phyloP scores from a whole-genome alignment of 2,113 vertebrate species.

The Tragelaphus scriptus region DNA sequence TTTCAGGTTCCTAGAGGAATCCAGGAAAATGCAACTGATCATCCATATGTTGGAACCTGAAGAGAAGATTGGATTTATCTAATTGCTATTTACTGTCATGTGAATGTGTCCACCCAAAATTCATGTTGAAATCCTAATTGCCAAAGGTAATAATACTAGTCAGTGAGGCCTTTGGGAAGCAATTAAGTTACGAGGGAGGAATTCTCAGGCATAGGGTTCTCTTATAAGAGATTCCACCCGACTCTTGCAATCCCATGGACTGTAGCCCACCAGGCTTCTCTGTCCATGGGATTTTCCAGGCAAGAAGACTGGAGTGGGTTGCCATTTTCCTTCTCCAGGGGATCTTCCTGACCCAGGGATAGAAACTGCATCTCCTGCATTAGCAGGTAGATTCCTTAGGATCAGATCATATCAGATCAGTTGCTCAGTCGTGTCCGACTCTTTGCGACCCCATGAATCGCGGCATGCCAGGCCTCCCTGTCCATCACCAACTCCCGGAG shows the following conservation, averaged over 20 bases:
- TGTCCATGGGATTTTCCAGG: background rate
- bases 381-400: background rate
- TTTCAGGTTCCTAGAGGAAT: background rate
- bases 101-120: background rate
- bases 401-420: too few species aligned
- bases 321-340: background rate
- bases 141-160: background rate
- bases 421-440: too few species aligned
- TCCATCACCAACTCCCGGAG: too few species aligned
- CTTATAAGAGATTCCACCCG: background rate
- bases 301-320: background rate
- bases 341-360: background rate
- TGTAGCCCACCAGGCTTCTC: background rate
- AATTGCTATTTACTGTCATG: background rate
- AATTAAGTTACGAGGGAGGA: background rate
- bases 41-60: background rate
- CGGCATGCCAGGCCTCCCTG: too few species aligned
- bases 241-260: background rate
- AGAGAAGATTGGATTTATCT: background rate
- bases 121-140: background rate
- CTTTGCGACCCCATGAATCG: too few species aligned
- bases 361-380: fast-evolving
- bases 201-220: background rate
- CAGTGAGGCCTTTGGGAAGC: background rate
- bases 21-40: background rate